Base-by-base conservation (phyloP, 2,113 vertebrate genomes). In the Strix aluco region DNA sequence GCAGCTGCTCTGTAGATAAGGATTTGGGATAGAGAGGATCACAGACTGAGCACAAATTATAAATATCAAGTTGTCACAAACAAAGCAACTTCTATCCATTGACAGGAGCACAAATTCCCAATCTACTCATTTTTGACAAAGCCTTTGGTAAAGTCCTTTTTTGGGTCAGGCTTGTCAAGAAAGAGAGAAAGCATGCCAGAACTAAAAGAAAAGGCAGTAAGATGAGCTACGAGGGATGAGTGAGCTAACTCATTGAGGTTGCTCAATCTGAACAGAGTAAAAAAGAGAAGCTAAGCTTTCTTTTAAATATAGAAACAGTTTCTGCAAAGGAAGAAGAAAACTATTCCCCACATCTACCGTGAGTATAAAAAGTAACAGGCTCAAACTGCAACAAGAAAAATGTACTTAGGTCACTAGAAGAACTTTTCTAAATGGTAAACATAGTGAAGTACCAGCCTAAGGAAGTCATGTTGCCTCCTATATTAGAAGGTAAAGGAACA, bases 1-100 rank as follows among this genome's bases (percentile, higher is more conserved):
- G 86, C 82, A 97, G 92, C 75, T 95, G 90, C 20, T 67, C 14
- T 65, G 82, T 25, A 77, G 94, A 90, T 72, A 90, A 90, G 67
- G 66, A 40, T 36, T 80, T 3, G 3, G 54, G 79, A 65, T 12
- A 80, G 58, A 80, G 66, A 59, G 49, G 40, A 85, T 80, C 82
- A 80, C 61, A 75, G 49, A 22, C 71, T 36, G 66, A 69, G 58
- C 44, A 75, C 62, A 88, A 93, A 94, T 80, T 80, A 82, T 52
- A 75, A 69, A 75, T 58, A 94, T 5, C 71, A n/a, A 72, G 47
- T 74, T 62, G 46, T 42, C 51, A 78, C 27, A 92, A 86, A 61
- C 62, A 80, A 86, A 57, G 34, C 66, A 82, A 71, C 44, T 88
- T 90, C 74, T 36, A 2, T 36, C 30, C 75, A 49, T 11, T 63